Conservation (phyloP, 2,797 vertebrate genomes). For the Sebastes glaucus region DNA sequence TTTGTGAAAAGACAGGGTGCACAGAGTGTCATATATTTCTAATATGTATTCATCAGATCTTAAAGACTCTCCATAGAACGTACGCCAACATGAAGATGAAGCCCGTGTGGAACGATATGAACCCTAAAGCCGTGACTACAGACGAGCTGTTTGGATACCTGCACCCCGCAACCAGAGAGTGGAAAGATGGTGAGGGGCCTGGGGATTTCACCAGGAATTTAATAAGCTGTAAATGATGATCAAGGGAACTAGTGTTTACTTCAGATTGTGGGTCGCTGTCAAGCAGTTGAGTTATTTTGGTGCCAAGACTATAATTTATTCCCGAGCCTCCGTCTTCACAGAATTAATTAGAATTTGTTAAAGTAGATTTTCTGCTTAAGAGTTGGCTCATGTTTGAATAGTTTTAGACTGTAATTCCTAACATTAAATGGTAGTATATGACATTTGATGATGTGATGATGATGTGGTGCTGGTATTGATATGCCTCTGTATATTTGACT, state of each 20-base stretch:
- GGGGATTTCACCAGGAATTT: neutral
- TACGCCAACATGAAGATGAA: conserved; percentile 83
- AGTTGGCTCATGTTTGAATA: neutral
- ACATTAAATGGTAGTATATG: neutral
- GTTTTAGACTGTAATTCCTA: neutral
- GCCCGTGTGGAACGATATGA: conserved; percentile 81
- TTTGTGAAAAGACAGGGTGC: neutral
- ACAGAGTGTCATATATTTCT: neutral
- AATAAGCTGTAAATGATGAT: conserved; percentile 16
- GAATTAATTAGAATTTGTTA: conserved; percentile 19
- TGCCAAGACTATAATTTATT: conserved; percentile 17
- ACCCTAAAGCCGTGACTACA: conserved; percentile 85
- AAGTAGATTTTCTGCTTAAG: conserved; percentile 1
- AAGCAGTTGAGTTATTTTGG: conserved; percentile 12
- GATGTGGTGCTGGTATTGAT: neutral
- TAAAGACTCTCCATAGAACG: conserved; percentile 82
- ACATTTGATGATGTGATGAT: neutral
- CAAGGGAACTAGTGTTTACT: neutral
- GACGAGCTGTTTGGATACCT: conserved; percentile 85
- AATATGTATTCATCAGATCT: conserved; percentile 66
- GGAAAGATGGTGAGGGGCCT: conserved; percentile 84
- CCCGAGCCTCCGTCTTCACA: neutral
- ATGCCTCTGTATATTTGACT: neutral
- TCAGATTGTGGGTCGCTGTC: conserved; percentile 3
- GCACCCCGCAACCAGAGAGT: conserved; percentile 82